Percentiles rank a stretch among this genome's conserved stretches.
Evolutionary conservation across 2,888 invertebrate species (phyloP).

Genomic region (Mimumesa dahlbomi): DNA sequence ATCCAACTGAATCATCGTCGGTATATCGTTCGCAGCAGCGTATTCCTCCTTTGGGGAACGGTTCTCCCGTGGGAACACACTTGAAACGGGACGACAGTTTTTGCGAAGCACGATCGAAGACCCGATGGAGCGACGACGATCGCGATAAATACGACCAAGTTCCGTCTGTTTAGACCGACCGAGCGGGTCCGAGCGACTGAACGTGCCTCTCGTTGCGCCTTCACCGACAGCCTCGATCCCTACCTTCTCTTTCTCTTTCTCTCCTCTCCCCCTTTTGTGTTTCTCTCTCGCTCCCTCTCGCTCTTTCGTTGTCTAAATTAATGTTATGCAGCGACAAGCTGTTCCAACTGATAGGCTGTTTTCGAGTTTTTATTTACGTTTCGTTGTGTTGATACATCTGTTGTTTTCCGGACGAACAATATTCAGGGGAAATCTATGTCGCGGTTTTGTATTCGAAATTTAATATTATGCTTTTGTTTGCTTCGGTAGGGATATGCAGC

Average conservation of each 20-base stretch:
- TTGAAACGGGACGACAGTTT: constrained; percentile 6
- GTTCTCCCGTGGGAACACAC: constrained; percentile 5
- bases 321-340: constrained; percentile 14
- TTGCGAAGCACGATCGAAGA: constrained; percentile 35
- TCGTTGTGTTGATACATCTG: too few relatives aligned
- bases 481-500: too few relatives aligned
- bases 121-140: constrained; percentile 33
- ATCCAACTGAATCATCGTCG: constrained; percentile 54
- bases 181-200: constrained; percentile 73
- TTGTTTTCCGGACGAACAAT: too few relatives aligned
- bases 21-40: not conserved
- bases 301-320: constrained; percentile 28
- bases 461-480: too few relatives aligned
- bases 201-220: constrained; percentile 64
- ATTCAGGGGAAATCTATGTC: too few relatives aligned
- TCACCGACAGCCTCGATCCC: constrained; percentile 58
- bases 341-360: not conserved
- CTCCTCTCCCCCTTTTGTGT: constrained; percentile 35
- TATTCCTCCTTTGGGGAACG: constrained; percentile 15
- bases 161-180: constrained; percentile 64
- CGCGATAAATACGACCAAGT: constrained; percentile 26
- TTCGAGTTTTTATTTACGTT: too few relatives aligned
- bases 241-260: constrained; percentile 51
- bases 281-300: constrained; percentile 27
- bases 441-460: too few relatives aligned